Conservation (phyloP, 2,113 vertebrate genomes). For the Lepus americanus region DNA sequence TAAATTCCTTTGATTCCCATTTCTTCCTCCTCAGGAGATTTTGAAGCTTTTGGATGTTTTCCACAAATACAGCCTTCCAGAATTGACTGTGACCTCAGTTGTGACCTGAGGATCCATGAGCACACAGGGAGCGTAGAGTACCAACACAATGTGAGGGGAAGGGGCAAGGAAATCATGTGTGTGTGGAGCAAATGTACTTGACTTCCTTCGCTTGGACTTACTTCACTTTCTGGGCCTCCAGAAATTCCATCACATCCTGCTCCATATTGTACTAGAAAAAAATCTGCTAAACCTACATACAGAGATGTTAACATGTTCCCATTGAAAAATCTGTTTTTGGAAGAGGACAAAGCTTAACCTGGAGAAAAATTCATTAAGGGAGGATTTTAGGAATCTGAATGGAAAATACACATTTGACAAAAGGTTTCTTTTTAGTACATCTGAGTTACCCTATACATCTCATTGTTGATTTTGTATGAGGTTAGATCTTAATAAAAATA, state of each 20-base stretch:
- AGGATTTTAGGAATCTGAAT: neutral
- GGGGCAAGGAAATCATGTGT: neutral
- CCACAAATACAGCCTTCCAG: neutral
- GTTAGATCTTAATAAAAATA: neutral
- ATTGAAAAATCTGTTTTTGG: neutral
- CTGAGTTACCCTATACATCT: neutral
- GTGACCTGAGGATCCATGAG: neutral
- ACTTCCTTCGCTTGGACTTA: neutral
- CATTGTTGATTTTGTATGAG: neutral
- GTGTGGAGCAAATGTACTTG: neutral
- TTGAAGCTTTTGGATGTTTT: neutral
- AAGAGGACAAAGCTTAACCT: neutral
- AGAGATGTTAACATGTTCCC: neutral
- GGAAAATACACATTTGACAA: neutral
- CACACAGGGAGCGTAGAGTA: fast-evolving
- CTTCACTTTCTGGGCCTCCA: neutral
- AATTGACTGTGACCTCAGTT: neutral
- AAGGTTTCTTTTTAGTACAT: neutral
- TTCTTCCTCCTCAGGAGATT: neutral
- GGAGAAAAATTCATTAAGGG: neutral
- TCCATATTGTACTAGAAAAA: neutral
- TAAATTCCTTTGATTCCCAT: constrained; percentile 18
- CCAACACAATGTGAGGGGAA: neutral
- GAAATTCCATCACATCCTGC: neutral
- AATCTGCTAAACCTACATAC: neutral